These are phyloP conservation scores for Ceratina calcarata DNA, from an alignment of 1,140 invertebrate species.

Conservation along the genomic window DNA sequence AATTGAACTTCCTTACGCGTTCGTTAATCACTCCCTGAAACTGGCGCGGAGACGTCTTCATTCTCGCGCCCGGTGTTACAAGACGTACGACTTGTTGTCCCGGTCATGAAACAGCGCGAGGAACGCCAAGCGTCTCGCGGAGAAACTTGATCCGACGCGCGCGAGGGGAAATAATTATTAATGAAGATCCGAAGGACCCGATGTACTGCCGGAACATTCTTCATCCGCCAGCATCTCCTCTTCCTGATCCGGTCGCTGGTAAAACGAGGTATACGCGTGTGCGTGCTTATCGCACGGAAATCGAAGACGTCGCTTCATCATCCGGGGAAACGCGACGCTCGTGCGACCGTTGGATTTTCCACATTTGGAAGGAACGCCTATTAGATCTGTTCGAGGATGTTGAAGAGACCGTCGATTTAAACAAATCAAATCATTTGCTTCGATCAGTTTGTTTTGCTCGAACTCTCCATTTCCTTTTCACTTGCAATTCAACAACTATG, in stretches of 20 bases:
- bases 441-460: no score
- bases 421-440: background rate
- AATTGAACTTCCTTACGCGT: slow-evolving; percentile 41
- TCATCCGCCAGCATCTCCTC: slow-evolving; percentile 19
- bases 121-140: slow-evolving; percentile 3
- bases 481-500: background rate
- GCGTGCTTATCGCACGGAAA: slow-evolving; percentile 40
- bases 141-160: slow-evolving; percentile 37
- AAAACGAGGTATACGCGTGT: background rate
- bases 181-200: slow-evolving; percentile 43
- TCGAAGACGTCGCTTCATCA: slow-evolving; percentile 49
- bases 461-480: background rate
- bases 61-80: background rate
- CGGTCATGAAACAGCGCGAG: slow-evolving; percentile 1
- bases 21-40: slow-evolving; percentile 20
- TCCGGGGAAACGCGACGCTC: slow-evolving; percentile 31
- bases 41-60: slow-evolving; percentile 30
- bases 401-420: background rate
- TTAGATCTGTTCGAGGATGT: no score
- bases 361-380: background rate
- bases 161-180: slow-evolving; percentile 37
- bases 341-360: slow-evolving; percentile 31
- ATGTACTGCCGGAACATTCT: slow-evolving; percentile 34
- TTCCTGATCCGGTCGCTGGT: slow-evolving; percentile 26
- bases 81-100: no score